A percentile compares a stretch with the other conserved stretches of the same genome.
Conservation (phyloP, 2,113 vertebrate species). For the Sander vitreus region DNA sequence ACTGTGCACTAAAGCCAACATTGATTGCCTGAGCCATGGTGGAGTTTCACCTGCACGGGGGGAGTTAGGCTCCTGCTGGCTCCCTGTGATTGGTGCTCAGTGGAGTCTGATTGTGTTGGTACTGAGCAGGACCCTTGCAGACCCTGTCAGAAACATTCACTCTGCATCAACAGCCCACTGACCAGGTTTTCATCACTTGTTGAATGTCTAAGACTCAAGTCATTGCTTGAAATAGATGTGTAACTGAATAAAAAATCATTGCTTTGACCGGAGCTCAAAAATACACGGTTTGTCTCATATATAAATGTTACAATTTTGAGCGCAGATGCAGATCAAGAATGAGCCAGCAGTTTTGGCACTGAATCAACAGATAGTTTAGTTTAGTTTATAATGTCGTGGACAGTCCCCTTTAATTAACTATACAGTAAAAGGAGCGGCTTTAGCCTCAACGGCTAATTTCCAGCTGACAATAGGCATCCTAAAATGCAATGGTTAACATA, state of each 20-base stretch:
- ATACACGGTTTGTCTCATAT: background rate
- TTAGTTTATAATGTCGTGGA: too few relatives aligned
- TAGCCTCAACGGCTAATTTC: too few relatives aligned
- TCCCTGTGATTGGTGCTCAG: conserved; percentile 52
- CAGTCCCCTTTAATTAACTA: too few relatives aligned
- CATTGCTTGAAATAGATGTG: background rate
- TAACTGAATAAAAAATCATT: conserved; percentile 11
- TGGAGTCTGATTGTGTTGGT: conserved; percentile 9
- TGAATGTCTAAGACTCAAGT: conserved; percentile 7
- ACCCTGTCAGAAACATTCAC: conserved; percentile 41
- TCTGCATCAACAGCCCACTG: conserved; percentile 20
- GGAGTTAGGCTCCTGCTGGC: conserved; percentile 17
- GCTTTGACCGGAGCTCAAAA: background rate
- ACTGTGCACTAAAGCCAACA: conserved; percentile 16
- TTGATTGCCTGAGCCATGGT: conserved; percentile 32
- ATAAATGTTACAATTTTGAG: background rate
- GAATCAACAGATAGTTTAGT: too few relatives aligned
- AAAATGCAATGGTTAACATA: too few relatives aligned
- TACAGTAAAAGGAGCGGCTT: too few relatives aligned
- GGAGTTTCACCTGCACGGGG: conserved; percentile 9
- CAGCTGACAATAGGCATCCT: too few relatives aligned
- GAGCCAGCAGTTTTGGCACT: background rate
- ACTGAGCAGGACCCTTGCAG: conserved; percentile 27
- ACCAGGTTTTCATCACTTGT: conserved; percentile 26
- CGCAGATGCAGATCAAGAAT: background rate